Evolutionary conservation across 2,888 invertebrate species (phyloP).

Genomic region (Eupithecia insigniata): DNA sequence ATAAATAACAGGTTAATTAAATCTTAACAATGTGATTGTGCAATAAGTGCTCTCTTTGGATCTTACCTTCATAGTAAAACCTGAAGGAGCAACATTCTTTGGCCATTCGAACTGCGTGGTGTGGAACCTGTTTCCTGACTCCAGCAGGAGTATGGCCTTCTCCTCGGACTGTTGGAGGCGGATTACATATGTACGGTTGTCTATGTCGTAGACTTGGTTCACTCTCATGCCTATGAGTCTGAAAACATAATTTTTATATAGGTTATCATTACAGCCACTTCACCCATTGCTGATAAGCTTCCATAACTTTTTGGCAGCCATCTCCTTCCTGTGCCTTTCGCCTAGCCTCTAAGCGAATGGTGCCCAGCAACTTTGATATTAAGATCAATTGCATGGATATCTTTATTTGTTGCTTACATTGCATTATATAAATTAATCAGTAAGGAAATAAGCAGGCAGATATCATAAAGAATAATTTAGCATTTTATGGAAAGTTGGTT

Average conservation of each 20-base stretch:
- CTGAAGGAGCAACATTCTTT: constrained; percentile 96
- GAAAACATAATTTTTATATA: constrained; percentile 33
- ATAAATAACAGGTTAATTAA: too few species aligned
- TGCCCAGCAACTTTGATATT: too few species aligned
- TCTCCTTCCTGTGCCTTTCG: too few species aligned
- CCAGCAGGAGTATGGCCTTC: constrained; percentile 94
- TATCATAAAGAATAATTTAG: neutral
- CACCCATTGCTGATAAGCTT: too few species aligned
- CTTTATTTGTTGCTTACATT: too few species aligned
- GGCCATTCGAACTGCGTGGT: constrained; percentile 99
- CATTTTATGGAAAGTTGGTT: too few species aligned
- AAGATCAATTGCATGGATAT: too few species aligned
- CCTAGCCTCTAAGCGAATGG: too few species aligned
- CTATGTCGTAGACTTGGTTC: constrained; percentile 98
- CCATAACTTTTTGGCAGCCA: too few species aligned
- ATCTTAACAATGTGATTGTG: too few species aligned
- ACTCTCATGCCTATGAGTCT: constrained; percentile 96
- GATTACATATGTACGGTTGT: constrained; percentile 97
- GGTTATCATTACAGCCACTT: neutral
- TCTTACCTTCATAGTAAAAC: constrained; percentile 97
- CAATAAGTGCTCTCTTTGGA: too few species aligned
- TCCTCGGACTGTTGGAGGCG: constrained; percentile 92
- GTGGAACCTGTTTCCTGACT: constrained; percentile 97
- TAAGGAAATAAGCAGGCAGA: neutral
- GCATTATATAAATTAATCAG: too few species aligned